A percentile compares a stretch with the other conserved stretches of the same genome.
These are phyloP conservation scores for Neoitamus cyanurus DNA, from an alignment of 2,888 invertebrate species.

Conservation along the genomic window DNA sequence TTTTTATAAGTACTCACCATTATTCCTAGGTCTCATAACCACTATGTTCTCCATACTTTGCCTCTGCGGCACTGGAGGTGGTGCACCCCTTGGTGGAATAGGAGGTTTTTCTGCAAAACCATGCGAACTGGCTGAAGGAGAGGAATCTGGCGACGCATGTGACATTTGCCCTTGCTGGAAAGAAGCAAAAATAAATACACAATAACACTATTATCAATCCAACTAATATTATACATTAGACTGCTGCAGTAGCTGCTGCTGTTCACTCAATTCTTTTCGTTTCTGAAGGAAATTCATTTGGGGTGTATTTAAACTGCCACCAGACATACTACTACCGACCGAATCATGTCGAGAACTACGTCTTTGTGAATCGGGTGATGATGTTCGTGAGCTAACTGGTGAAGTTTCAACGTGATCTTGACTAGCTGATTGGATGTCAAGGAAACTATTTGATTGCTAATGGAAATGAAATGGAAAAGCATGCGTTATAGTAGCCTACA, in stretches of 20 bases:
- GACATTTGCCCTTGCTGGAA: conserved; percentile 41
- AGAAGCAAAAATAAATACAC: neutral
- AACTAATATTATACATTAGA: conserved; percentile 19
- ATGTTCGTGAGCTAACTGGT: conserved; percentile 69
- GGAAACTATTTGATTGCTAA: conserved; percentile 65
- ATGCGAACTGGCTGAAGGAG: conserved; percentile 59
- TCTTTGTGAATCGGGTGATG: conserved; percentile 69
- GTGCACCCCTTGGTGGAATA: conserved; percentile 71
- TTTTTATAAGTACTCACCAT: neutral
- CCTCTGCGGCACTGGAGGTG: conserved; percentile 69
- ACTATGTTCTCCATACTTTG: conserved; percentile 65
- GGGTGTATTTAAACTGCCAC: conserved; percentile 66
- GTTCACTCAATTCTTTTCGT: conserved; percentile 63
- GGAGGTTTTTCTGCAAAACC: conserved; percentile 69
- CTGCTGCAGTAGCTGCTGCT: conserved; percentile 58
- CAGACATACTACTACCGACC: conserved; percentile 60
- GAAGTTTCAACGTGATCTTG: conserved; percentile 66
- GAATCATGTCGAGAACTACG: conserved; percentile 63
- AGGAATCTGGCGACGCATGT: conserved; percentile 56
- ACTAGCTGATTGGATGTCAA: conserved; percentile 63
- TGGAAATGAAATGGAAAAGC: conserved; percentile 15
- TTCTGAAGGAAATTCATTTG: conserved; percentile 70
- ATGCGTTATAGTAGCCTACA: conserved; percentile 17
- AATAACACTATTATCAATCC: neutral
- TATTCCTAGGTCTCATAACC: conserved; percentile 56